A percentile compares a stretch with the other conserved stretches of the same genome.
Evolutionary conservation across 2,797 vertebrate genomes (phyloP).

Genomic region (Petrocephalus schoutedeni): DNA sequence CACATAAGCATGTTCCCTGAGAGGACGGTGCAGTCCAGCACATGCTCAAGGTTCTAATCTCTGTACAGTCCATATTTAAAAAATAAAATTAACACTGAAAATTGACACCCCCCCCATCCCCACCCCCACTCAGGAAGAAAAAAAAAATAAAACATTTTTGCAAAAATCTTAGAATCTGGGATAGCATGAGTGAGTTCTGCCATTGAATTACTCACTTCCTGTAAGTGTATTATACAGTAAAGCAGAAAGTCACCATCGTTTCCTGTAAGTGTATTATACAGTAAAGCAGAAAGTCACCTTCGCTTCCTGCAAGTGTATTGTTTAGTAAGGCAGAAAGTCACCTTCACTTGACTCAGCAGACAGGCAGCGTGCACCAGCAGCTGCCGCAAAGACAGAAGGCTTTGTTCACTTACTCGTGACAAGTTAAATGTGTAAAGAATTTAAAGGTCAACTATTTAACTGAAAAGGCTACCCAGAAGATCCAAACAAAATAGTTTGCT

Average conservation of each 20-base stretch:
- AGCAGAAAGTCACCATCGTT: neutral
- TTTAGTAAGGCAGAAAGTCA: neutral
- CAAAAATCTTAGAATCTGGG: neutral
- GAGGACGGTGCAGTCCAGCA: neutral
- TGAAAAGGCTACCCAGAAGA: neutral
- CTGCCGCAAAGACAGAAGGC: neutral
- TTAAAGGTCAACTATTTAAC: neutral
- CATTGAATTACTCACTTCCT: neutral
- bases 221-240: no score
- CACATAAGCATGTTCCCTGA: conserved; percentile 27
- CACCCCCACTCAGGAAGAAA: neutral
- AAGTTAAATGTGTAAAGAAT: neutral
- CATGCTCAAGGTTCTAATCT: neutral
- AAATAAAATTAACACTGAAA: neutral
- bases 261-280: neutral
- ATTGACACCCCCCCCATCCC: neutral
- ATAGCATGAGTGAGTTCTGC: neutral
- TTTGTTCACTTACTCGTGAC: conserved; percentile 1
- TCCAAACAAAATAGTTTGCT: neutral
- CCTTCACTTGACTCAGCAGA: neutral
- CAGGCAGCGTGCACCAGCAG: neutral
- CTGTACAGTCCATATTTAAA: neutral
- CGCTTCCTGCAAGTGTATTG: neutral
- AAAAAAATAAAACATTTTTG: neutral
- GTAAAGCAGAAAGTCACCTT: neutral